Percentiles rank a stretch among this genome's conserved stretches.
Evolutionary conservation across 2,888 invertebrate genomes (phyloP).

Genomic region (Eumerus sabulonum): DNA sequence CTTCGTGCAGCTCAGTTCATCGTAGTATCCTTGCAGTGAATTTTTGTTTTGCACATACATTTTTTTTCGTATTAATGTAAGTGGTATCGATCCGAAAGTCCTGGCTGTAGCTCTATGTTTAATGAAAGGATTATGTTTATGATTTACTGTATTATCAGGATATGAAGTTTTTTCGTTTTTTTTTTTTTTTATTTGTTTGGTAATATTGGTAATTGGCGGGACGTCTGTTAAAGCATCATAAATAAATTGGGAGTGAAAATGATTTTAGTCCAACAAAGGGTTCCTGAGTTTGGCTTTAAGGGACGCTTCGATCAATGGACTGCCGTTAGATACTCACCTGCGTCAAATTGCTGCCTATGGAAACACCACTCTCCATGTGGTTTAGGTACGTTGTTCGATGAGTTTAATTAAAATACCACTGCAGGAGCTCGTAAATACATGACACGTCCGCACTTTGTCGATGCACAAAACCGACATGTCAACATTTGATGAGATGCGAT

Average conservation of each 20-base stretch:
- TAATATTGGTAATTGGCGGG: conserved; percentile 11
- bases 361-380: conserved; percentile 22
- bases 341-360: neutral
- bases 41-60: conserved; percentile 34
- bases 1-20: too few relatives aligned
- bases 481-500: conserved; percentile 61
- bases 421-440: conserved; percentile 59
- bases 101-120: conserved; percentile 42
- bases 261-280: conserved; percentile 16
- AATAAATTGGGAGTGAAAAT: neutral
- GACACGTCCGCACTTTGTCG: conserved; percentile 48
- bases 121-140: conserved; percentile 55
- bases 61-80: conserved; percentile 48
- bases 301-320: too few relatives aligned
- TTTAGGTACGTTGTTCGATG: conserved; percentile 34
- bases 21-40: conserved; percentile 8
- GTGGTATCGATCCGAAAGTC: conserved; percentile 42
- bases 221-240: too few relatives aligned
- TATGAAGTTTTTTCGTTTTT: conserved; percentile 16
- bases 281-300: neutral
- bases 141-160: conserved; percentile 29
- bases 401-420: conserved; percentile 66
- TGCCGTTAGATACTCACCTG: neutral
- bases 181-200: neutral
- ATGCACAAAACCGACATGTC: conserved; percentile 49